Evolutionary conservation across 2,888 invertebrate genomes (phyloP).

Genomic region (Automeris io): DNA sequence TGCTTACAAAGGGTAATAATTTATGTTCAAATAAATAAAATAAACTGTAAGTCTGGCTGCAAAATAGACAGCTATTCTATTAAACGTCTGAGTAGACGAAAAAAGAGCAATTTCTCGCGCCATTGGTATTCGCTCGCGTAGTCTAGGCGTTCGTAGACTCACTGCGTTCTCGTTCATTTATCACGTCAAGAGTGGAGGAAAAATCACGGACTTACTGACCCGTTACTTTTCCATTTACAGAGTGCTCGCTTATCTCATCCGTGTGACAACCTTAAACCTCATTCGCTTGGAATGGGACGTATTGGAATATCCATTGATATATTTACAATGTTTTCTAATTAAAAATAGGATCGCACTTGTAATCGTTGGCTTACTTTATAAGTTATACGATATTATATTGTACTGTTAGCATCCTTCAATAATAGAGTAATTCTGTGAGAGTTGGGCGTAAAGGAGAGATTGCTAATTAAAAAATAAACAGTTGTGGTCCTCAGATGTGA

Average conservation of each 20-base stretch:
- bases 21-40: too few relatives aligned
- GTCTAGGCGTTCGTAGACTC: slow-evolving; percentile 29
- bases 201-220: slow-evolving; percentile 60
- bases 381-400: too few relatives aligned
- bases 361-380: too few relatives aligned
- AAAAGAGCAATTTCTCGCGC: slow-evolving; percentile 57
- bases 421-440: too few relatives aligned
- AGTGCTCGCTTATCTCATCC: slow-evolving; percentile 57
- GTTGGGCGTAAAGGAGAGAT: too few relatives aligned
- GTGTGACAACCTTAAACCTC: slow-evolving; percentile 45
- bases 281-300: slow-evolving; percentile 12
- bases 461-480: too few relatives aligned
- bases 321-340: not conserved
- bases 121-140: slow-evolving; percentile 53
- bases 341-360: too few relatives aligned
- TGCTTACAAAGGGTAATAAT: too few relatives aligned
- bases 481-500: too few relatives aligned
- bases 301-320: slow-evolving; percentile 3
- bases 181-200: slow-evolving; percentile 58
- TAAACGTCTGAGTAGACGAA: slow-evolving; percentile 31
- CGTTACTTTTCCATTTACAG: slow-evolving; percentile 66
- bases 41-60: not conserved
- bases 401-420: too few relatives aligned
- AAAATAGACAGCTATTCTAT: slow-evolving; percentile 4
- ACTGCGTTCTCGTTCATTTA: slow-evolving; percentile 51